Conservation (phyloP, 2,888 invertebrate genomes). For the Dendrolimus houi region DNA sequence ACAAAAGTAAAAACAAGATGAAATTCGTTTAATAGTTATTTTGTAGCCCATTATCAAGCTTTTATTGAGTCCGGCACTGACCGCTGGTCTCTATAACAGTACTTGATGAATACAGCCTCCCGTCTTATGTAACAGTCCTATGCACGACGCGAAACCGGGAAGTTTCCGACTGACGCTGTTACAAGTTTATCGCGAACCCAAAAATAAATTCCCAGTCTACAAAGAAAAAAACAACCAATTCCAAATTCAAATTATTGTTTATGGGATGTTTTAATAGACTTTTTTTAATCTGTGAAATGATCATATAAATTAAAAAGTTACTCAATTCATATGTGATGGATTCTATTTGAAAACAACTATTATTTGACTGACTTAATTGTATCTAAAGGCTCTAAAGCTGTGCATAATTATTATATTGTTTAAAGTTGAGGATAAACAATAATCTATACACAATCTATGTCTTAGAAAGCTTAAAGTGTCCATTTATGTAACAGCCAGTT, state of each 20-base stretch:
- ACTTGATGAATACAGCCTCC: conserved; percentile 58
- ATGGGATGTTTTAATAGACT: too few species aligned
- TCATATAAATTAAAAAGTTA: too few species aligned
- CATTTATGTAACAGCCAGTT: too few species aligned
- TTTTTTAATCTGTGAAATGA: too few species aligned
- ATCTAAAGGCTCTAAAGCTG: too few species aligned
- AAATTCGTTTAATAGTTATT: background rate
- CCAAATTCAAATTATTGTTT: background rate
- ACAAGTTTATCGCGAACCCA: background rate
- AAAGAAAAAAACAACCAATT: background rate
- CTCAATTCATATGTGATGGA: too few species aligned
- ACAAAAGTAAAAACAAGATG: background rate
- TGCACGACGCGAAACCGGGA: conserved; percentile 42
- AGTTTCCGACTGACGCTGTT: conserved; percentile 9
- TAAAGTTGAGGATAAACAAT: too few species aligned
- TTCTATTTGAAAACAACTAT: too few species aligned
- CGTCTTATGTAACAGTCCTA: conserved; percentile 66
- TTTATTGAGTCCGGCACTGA: background rate
- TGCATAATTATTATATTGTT: too few species aligned
- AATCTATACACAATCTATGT: too few species aligned
- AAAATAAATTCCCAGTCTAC: background rate
- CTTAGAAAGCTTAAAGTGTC: too few species aligned
- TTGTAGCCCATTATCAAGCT: background rate
- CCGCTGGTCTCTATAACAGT: conserved; percentile 51
- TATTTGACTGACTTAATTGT: too few species aligned